phyloP scores from a whole-genome alignment of 2,888 invertebrate species.

The Latrodectus hesperus region DNA sequence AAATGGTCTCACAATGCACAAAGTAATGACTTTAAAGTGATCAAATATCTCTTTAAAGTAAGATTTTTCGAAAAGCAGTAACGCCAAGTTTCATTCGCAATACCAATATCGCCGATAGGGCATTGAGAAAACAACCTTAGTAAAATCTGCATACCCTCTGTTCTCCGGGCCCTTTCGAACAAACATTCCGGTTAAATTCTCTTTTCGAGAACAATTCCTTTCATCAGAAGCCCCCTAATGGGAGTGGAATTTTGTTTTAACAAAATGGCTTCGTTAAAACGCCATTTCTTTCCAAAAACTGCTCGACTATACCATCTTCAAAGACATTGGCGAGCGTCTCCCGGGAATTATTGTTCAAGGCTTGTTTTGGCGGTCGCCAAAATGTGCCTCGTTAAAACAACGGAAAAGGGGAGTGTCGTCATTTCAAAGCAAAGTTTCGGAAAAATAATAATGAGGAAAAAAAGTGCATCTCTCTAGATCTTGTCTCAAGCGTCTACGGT shows the following conservation, averaged over 20 bases:
- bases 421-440: no score
- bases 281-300: slow-evolving; percentile 1
- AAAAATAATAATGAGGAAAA: no score
- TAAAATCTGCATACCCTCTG: no score
- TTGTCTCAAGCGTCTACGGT: not conserved
- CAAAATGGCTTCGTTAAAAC: slow-evolving; percentile 2
- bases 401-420: not conserved
- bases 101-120: no score
- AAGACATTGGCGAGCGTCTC: not conserved
- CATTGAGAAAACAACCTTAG: no score
- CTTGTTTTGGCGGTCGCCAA: not conserved
- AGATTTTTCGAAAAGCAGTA: no score
- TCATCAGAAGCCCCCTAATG: not conserved
- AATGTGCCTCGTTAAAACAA: not conserved
- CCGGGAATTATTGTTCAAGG: not conserved
- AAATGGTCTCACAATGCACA: no score
- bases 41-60: no score
- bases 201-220: not conserved
- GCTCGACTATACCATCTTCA: not conserved
- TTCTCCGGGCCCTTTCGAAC: no score
- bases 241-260: not conserved
- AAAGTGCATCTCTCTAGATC: no score
- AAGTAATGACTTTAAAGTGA: no score
- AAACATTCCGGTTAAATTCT: not conserved
- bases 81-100: no score